Conservation (phyloP, 2,888 invertebrate species). For the Sericinus montela region DNA sequence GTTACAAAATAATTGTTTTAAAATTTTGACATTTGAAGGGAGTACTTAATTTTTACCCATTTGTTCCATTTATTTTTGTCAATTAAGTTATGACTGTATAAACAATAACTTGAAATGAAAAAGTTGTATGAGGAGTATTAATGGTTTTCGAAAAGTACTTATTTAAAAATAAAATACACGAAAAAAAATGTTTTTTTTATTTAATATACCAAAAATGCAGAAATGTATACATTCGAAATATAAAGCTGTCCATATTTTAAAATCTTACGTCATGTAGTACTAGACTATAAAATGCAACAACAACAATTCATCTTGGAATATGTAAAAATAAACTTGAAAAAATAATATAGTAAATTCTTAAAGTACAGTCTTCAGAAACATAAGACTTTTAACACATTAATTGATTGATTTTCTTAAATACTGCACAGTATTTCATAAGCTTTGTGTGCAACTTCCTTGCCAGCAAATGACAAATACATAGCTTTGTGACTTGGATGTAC, state of each 20-base stretch:
- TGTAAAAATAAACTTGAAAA: background rate
- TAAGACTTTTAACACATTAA: background rate
- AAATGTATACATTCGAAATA: background rate
- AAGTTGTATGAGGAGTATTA: background rate
- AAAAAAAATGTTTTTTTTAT: background rate
- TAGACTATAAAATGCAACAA: conserved; percentile 13
- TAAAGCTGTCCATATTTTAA: conserved; percentile 4
- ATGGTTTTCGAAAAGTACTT: background rate
- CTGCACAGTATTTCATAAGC: conserved; percentile 56
- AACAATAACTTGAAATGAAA: no score
- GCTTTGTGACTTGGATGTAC: conserved; percentile 60
- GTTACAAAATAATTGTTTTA: no score
- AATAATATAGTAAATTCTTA: conserved; percentile 3
- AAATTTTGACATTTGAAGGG: no score
- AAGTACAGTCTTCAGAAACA: conserved; percentile 4
- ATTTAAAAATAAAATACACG: background rate
- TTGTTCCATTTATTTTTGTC: no score
- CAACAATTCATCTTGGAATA: conserved; percentile 1
- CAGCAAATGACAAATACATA: conserved; percentile 61
- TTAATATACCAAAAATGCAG: conserved; percentile 2
- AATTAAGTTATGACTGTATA: no score
- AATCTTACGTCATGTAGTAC: background rate
- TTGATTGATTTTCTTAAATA: conserved; percentile 28
- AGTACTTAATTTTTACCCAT: no score
- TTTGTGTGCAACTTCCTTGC: conserved; percentile 54